Conservation (phyloP, 2,888 invertebrate species). For the Cordilura impudica region DNA sequence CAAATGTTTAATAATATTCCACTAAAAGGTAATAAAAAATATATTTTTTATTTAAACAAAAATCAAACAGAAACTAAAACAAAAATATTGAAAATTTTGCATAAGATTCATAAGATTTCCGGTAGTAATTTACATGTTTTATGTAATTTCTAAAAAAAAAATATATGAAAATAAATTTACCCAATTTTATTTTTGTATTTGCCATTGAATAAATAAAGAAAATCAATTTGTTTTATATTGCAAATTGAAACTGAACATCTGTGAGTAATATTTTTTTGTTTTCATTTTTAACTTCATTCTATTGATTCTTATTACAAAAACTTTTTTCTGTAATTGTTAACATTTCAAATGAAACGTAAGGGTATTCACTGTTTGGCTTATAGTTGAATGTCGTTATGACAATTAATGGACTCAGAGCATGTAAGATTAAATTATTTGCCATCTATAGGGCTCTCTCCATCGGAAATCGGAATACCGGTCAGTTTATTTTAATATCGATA, state of each 20-base stretch:
- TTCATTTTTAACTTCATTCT: not conserved
- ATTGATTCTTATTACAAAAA: constrained; percentile 44
- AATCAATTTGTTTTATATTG: constrained; percentile 19
- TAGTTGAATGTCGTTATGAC: too few relatives aligned
- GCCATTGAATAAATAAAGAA: constrained; percentile 34
- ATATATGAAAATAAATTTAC: constrained; percentile 29
- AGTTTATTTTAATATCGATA: too few relatives aligned
- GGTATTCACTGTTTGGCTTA: not conserved
- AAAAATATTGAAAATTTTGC: too few relatives aligned
- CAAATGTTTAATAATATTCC: not conserved
- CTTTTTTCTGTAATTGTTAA: not conserved
- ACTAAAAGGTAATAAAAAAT: not conserved
- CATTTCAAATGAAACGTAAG: constrained; percentile 13
- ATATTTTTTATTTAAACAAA: too few relatives aligned
- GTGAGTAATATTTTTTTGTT: constrained; percentile 25
- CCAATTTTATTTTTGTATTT: constrained; percentile 41
- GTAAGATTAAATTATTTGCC: too few relatives aligned
- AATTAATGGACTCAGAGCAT: too few relatives aligned
- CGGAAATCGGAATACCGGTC: too few relatives aligned
- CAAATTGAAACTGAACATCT: constrained; percentile 56
- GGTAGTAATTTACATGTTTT: constrained; percentile 32
- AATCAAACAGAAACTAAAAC: too few relatives aligned
- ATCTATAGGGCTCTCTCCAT: too few relatives aligned
- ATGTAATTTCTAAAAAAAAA: constrained; percentile 34
- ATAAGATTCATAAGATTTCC: constrained; percentile 35